Conservation (phyloP, 2,888 invertebrate species). For the Campopleginae sp. region DNA sequence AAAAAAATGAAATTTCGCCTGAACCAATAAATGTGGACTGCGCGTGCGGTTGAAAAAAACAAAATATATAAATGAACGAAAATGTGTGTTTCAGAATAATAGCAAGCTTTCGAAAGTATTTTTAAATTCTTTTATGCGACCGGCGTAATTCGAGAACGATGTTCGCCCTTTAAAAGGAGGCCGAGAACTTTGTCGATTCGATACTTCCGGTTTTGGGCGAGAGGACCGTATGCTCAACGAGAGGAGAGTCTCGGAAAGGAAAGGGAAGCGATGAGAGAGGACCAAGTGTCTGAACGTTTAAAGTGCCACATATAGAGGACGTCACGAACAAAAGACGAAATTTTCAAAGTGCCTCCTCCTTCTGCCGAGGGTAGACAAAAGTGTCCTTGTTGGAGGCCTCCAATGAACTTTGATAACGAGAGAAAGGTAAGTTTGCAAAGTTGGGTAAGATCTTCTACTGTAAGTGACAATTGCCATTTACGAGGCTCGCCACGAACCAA, state of each 20-base stretch:
- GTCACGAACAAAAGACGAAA: conserved; percentile 36
- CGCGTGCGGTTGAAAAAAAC: neutral
- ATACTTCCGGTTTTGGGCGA: conserved; percentile 46
- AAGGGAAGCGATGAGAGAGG: conserved; percentile 5
- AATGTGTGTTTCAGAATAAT: neutral
- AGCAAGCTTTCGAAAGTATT: conserved; percentile 1
- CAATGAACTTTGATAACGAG: conserved; percentile 56
- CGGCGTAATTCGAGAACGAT: conserved; percentile 39
- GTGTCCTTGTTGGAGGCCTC: conserved; percentile 21
- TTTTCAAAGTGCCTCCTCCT: conserved; percentile 29
- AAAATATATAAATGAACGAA: neutral
- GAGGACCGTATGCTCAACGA: neutral
- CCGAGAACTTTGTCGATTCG: conserved; percentile 38
- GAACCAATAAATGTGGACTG: neutral
- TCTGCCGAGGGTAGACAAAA: neutral
- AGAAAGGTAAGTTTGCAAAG: conserved; percentile 45
- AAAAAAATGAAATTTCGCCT: neutral
- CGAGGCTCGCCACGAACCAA: neutral
- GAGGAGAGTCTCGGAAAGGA: neutral
- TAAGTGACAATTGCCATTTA: conserved; percentile 28
- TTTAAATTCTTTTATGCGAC: neutral
- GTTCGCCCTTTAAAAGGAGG: conserved; percentile 22
- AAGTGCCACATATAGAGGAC: neutral
- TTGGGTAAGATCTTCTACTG: conserved; percentile 2
- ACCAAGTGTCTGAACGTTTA: conserved; percentile 9